Percentiles rank a stretch among this genome's conserved stretches.
Evolutionary conservation across 2,797 vertebrate genomes (phyloP).

Genomic region (Taeniopygia guttata): DNA sequence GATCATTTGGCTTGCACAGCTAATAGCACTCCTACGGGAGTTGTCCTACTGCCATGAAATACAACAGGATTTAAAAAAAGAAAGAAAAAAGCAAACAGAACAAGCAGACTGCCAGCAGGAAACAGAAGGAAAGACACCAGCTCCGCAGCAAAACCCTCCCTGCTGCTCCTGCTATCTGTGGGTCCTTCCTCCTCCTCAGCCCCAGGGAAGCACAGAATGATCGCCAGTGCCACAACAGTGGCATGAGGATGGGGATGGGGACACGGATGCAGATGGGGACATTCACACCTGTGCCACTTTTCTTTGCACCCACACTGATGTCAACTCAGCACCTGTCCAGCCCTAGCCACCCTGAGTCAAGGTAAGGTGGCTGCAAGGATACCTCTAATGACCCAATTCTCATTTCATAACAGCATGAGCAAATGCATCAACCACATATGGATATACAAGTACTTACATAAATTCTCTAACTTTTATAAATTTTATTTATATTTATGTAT

Average conservation of each 20-base stretch:
- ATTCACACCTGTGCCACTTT: accelerated
- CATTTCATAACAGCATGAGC: accelerated
- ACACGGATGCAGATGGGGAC: neutral
- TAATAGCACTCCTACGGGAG: neutral
- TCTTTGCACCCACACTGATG: accelerated
- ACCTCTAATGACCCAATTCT: neutral
- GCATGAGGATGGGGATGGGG: neutral
- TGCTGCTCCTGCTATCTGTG: neutral
- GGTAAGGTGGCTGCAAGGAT: neutral
- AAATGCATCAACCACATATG: neutral
- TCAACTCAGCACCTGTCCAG: neutral
- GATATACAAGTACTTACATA: neutral
- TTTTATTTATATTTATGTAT: neutral
- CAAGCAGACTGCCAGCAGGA: neutral
- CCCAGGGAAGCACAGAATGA: neutral
- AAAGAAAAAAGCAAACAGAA: neutral
- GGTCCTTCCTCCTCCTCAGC: neutral
- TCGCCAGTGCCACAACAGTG: neutral
- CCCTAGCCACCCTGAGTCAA: accelerated
- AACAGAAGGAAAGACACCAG: neutral
- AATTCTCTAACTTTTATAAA: neutral
- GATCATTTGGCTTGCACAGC: neutral
- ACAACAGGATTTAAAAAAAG: neutral
- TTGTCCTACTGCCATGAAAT: neutral
- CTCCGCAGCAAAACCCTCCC: neutral